phyloP scores from a whole-genome alignment of 2,113 vertebrate species.

The Zosterops borbonicus region DNA sequence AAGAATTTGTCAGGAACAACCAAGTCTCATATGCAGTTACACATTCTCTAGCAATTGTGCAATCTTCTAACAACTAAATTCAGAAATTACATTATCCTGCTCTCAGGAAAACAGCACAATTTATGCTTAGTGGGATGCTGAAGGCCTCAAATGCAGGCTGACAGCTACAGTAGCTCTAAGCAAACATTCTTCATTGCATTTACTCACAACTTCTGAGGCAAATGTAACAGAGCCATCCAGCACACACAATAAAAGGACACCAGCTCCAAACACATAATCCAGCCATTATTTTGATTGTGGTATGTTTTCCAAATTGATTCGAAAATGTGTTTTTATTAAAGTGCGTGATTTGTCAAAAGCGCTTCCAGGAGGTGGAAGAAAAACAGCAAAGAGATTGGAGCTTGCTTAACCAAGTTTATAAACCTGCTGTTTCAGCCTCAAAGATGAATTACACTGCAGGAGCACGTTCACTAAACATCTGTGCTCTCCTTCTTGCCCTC shows the following conservation, averaged over 20 bases:
- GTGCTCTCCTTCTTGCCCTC: slow-evolving; percentile 52
- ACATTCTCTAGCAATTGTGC: background rate
- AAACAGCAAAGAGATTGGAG: slow-evolving; percentile 10
- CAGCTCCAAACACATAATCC: background rate
- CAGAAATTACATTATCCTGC: background rate
- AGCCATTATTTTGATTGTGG: slow-evolving; percentile 8
- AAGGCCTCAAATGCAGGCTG: background rate
- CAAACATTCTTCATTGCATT: background rate
- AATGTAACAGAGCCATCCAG: background rate
- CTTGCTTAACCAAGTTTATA: slow-evolving; percentile 42
- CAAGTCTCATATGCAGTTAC: background rate
- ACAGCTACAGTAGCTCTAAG: background rate
- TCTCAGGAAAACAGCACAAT: background rate
- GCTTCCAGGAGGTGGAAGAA: background rate
- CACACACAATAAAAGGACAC: background rate
- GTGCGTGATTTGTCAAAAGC: background rate
- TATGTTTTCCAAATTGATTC: background rate
- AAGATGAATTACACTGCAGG: slow-evolving; percentile 57
- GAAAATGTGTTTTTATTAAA: slow-evolving; percentile 5
- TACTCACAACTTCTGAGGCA: background rate
- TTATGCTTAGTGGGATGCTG: background rate
- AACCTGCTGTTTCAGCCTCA: slow-evolving; percentile 43
- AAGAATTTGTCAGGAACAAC: background rate
- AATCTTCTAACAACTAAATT: background rate
- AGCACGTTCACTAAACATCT: slow-evolving; percentile 43